A percentile compares a stretch with the other conserved stretches of the same genome.
phyloP scores from a whole-genome alignment of 2,797 vertebrate genomes.

The Chanos chanos region DNA sequence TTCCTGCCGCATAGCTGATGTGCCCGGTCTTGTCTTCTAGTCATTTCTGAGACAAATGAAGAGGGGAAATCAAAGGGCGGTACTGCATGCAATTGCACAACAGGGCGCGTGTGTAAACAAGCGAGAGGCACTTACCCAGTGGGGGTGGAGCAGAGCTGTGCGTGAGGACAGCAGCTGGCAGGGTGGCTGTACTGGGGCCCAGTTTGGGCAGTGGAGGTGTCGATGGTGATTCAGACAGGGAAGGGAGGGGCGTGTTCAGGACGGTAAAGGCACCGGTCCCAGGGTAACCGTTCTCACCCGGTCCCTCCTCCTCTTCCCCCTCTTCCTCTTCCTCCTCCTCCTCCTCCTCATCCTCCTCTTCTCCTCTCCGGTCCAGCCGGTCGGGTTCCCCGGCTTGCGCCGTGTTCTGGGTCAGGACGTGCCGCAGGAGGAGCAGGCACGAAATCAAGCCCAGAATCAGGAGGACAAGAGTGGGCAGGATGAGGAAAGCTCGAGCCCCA shows the following conservation, averaged over 20 bases:
- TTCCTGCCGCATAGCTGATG: constrained; percentile 74
- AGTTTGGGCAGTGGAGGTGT: constrained; percentile 13
- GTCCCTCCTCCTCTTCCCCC: constrained; percentile 35
- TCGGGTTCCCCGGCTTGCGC: constrained; percentile 27
- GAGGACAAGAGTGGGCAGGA: constrained; percentile 1
- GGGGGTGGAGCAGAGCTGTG: constrained; percentile 45
- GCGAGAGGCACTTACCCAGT: constrained; percentile 60
- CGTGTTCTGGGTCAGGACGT: constrained; percentile 32
- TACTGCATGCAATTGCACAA: constrained; percentile 73
- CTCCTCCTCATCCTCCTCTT: constrained; percentile 42
- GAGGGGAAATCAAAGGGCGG: constrained; percentile 69
- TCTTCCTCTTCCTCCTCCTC: constrained; percentile 39
- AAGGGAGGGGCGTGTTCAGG: neutral
- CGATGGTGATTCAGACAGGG: neutral
- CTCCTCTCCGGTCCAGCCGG: constrained; percentile 39
- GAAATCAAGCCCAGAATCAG: constrained; percentile 34
- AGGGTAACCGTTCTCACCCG: constrained; percentile 17
- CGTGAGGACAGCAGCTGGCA: constrained; percentile 22
- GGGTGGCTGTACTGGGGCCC: constrained; percentile 6
- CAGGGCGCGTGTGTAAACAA: constrained; percentile 60
- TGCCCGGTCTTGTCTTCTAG: constrained; percentile 79
- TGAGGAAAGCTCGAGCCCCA: constrained; percentile 17
- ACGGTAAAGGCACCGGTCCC: constrained; percentile 1
- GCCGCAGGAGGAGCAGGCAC: constrained; percentile 41
- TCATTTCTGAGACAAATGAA: constrained; percentile 55